Evolutionary conservation across 2,888 invertebrate genomes (phyloP).

Genomic region (Conomelus anceps): DNA sequence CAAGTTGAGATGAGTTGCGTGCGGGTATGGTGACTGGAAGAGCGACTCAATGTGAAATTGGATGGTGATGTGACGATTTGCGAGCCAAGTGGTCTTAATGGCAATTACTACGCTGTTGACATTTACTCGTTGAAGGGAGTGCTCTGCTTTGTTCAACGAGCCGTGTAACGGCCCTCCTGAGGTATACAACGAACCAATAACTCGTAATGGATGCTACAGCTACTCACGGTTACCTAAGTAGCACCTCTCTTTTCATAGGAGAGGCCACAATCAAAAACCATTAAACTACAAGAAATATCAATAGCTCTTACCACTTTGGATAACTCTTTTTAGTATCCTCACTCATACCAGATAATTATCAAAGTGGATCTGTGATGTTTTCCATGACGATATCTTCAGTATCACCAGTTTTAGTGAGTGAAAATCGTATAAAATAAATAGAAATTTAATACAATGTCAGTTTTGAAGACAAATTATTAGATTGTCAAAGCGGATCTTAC

Average conservation of each 20-base stretch:
- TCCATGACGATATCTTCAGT: too few relatives aligned
- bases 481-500: too few relatives aligned
- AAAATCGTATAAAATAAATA: too few relatives aligned
- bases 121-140: not conserved
- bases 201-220: not conserved
- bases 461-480: too few relatives aligned
- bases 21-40: not conserved
- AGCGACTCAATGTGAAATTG: not conserved
- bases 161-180: conserved; percentile 4
- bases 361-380: too few relatives aligned
- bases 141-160: conserved; percentile 1
- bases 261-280: not conserved
- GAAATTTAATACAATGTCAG: too few relatives aligned
- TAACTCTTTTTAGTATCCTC: too few relatives aligned
- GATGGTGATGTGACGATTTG: not conserved
- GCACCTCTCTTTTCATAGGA: not conserved
- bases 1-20: not conserved
- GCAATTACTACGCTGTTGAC: not conserved
- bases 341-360: too few relatives aligned
- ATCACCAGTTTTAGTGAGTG: too few relatives aligned
- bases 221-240: not conserved
- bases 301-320: not conserved
- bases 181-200: not conserved
- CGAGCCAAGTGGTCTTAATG: not conserved
- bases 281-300: not conserved